Evolutionary conservation across 2,797 vertebrate species (phyloP), one percentile per base, ranked within the genome.

Genomic region (Acanthiza pusilla): DNA sequence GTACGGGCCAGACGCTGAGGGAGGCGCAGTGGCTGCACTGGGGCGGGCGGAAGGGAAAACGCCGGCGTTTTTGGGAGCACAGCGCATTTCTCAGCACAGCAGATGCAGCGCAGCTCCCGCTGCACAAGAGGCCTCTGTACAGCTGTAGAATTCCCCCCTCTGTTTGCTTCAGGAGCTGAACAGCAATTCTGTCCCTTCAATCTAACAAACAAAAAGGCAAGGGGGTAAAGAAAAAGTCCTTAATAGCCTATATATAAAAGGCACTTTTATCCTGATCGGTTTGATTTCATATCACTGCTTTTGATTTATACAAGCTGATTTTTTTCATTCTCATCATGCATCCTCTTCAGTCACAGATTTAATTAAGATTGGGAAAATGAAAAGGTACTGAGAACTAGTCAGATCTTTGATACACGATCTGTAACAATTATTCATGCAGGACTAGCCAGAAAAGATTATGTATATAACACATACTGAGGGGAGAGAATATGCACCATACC

Each of bases 291-390:
- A 96, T 94, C 88, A 11, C 45, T 78, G 78, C 77, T 93, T 95
- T 90, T 91, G 85, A 94, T 93, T 93, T 89, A 89, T 45, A 85
- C 57, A 55, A 81, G 40, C 58, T 60, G 42, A 53, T 50, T 93
- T 93, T 90, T 91, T 61, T 71, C 23, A 61, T 81, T 93, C 80
- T 86, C 53, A 57, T n/a, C 50, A 82, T 68, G 67, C 25, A 27
- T 54, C 91, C 62, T 85, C 93, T 92, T 74, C 79, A 93, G 67
- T 71, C 89, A 63, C 75, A 95, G 96, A 97, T 97, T 97, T 97
- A 97, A 97, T 97, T 97, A 97, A 97, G 96, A 97, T 97, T 96
- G 97, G 90, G 90, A 84, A 94, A 87, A 88, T 81, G 65, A 95
- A 97, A 96, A 93, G n/a, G 38, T 77, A 60, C 26, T 18, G 47